phyloP scores from a whole-genome alignment of 2,113 vertebrate genomes.

The Tricholaema leucomelas region DNA sequence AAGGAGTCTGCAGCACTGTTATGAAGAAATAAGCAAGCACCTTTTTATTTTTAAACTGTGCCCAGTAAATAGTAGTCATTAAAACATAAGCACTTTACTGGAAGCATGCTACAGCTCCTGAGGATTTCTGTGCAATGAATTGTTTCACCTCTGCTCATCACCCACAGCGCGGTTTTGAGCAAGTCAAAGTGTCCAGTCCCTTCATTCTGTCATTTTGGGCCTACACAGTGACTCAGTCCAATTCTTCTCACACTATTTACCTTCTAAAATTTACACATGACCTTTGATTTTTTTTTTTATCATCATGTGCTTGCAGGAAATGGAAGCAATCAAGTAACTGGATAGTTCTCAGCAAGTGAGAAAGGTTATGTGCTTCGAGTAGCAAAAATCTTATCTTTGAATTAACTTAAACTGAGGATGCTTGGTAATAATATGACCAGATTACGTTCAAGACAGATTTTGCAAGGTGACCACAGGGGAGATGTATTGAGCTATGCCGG shows the following conservation, averaged over 20 bases:
- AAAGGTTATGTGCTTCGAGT: background rate
- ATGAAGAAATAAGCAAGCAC: background rate
- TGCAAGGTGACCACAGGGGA: background rate
- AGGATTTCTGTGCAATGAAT: background rate
- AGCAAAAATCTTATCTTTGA: background rate
- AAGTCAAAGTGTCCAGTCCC: background rate
- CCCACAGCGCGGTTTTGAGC: background rate
- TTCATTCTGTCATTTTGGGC: background rate
- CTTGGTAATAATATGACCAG: background rate
- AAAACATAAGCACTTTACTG: background rate
- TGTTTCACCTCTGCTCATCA: background rate
- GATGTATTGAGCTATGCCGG: background rate
- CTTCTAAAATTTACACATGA: background rate
- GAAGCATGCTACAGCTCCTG: background rate
- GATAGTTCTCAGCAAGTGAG: background rate
- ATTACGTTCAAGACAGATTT: background rate
- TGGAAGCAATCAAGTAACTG: background rate
- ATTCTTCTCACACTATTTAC: background rate
- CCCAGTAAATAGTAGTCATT: background rate
- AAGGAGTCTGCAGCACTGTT: background rate
- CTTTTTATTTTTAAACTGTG: background rate
- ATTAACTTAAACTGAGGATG: background rate
- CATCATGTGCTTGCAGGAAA: background rate
- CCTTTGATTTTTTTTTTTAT: background rate
- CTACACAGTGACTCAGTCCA: background rate